A percentile compares a stretch with the other conserved stretches of the same genome.
phyloP scores from a whole-genome alignment of 2,113 vertebrate genomes.

The Crotalus helleri region DNA sequence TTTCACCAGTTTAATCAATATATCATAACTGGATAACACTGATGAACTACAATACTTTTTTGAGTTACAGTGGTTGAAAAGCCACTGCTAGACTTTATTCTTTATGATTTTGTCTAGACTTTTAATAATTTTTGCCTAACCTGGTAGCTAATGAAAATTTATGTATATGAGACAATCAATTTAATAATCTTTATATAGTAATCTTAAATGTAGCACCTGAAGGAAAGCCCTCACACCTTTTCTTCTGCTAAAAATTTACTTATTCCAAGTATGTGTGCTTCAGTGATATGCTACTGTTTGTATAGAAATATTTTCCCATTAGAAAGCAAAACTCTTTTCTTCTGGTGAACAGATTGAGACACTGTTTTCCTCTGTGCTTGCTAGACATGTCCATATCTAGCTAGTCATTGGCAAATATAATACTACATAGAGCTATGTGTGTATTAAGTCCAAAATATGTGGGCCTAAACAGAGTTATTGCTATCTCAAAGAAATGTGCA shows the following conservation, averaged over 20 bases:
- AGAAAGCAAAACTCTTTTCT: neutral
- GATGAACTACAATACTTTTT: neutral
- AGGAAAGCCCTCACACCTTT: neutral
- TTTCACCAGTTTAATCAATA: neutral
- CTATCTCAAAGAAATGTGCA: neutral
- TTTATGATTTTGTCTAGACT: neutral
- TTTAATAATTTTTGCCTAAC: neutral
- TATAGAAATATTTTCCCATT: neutral
- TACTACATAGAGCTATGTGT: neutral
- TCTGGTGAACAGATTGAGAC: neutral
- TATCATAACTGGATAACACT: neutral
- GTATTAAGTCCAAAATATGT: neutral
- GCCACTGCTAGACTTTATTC: neutral
- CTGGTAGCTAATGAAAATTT: neutral
- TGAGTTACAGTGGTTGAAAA: neutral
- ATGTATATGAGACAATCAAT: neutral
- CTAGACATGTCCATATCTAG: neutral
- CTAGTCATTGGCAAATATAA: neutral
- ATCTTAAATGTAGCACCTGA: neutral
- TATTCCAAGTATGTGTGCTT: neutral
- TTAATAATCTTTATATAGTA: neutral
- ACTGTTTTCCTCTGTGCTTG: neutral
- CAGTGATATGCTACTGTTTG: neutral
- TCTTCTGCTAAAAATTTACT: neutral
- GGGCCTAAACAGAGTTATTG: neutral